phyloP scores from a whole-genome alignment of 2,113 vertebrate species.

The Formicarius rufipectus region DNA sequence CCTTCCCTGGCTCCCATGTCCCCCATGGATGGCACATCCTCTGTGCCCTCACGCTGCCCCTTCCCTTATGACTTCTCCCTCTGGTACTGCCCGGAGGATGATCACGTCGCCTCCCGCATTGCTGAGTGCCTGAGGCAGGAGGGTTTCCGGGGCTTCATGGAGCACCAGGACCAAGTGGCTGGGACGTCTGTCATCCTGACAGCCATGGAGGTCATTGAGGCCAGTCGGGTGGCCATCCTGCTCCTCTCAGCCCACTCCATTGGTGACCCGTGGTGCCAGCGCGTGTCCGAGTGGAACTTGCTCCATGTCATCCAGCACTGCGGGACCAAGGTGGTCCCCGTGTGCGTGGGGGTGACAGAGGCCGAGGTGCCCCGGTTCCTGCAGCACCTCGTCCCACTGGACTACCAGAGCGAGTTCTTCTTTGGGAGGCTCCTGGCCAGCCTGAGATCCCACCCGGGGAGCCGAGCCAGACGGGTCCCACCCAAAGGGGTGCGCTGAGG shows the following conservation, averaged over 20 bases:
- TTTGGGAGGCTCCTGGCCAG: neutral
- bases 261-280: constrained; percentile 21
- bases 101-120: constrained; percentile 43
- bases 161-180: constrained; percentile 57
- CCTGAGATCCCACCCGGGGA: neutral
- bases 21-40: neutral
- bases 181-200: neutral
- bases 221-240: constrained; percentile 61
- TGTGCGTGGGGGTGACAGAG: constrained; percentile 22
- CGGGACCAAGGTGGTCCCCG: constrained; percentile 18
- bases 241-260: constrained; percentile 51
- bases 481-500: neutral
- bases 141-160: constrained; percentile 40
- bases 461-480: neutral
- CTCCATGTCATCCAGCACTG: neutral
- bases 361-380: neutral
- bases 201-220: neutral
- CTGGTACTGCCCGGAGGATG: constrained; percentile 61
- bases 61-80: constrained; percentile 67
- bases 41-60: accelerated
- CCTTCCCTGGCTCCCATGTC: neutral
- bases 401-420: constrained; percentile 37
- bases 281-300: constrained; percentile 52
- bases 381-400: constrained; percentile 23
- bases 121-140: neutral